These are phyloP conservation scores for Sinocyclocheilus rhinocerous DNA, from an alignment of 2,113 vertebrate species.

Conservation along the genomic window DNA sequence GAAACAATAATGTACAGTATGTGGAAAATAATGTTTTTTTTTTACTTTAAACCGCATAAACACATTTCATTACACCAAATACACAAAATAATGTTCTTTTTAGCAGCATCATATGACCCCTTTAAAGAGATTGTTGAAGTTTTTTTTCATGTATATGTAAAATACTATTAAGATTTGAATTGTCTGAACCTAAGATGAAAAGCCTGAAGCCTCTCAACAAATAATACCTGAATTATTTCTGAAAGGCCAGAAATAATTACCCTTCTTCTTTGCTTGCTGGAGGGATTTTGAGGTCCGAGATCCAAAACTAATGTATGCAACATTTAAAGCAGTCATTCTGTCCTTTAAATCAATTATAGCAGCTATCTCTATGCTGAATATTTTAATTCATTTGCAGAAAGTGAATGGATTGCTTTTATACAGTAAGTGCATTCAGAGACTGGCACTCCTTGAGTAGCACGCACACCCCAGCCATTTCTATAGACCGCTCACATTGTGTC, in stretches of 20 bases:
- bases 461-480: background rate
- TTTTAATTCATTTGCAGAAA: constrained; percentile 23
- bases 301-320: constrained; percentile 37
- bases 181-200: constrained; percentile 24
- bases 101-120: no score
- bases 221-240: constrained; percentile 28
- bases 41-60: no score
- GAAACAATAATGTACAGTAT: no score
- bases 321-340: constrained; percentile 36
- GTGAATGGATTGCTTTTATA: constrained; percentile 44
- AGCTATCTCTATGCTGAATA: constrained; percentile 42
- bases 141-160: background rate
- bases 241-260: constrained; percentile 43
- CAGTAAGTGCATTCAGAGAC: constrained; percentile 14
- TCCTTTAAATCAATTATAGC: constrained; percentile 49
- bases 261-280: constrained; percentile 41
- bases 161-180: background rate
- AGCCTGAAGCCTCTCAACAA: constrained; percentile 5
- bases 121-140: background rate
- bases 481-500: background rate
- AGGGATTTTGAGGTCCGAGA: constrained; percentile 37
- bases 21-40: no score
- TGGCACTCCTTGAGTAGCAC: background rate
- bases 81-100: no score
- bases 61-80: no score